Percentiles rank a stretch among this genome's conserved stretches.
phyloP scores from a whole-genome alignment of 2,797 vertebrate species.

The Coilia nasus region DNA sequence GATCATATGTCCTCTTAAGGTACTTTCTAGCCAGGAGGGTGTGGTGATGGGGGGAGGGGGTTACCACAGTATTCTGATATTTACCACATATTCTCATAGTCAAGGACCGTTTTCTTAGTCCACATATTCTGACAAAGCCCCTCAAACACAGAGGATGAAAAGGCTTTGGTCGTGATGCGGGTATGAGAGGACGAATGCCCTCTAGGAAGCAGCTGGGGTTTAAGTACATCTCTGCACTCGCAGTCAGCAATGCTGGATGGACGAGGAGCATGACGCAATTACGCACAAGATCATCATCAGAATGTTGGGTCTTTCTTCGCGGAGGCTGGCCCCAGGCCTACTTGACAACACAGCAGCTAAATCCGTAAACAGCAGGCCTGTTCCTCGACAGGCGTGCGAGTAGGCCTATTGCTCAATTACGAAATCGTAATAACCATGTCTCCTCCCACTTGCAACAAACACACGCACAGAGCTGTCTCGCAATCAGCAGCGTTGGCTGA shows the following conservation, averaged over 20 bases:
- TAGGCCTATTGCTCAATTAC: slow-evolving; percentile 6
- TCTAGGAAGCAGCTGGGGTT: background rate
- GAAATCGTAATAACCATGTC: slow-evolving; percentile 4
- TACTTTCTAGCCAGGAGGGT: background rate
- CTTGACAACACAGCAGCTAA: background rate
- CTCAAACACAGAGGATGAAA: too few species aligned
- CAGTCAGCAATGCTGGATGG: background rate
- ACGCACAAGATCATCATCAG: background rate
- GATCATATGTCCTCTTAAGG: background rate
- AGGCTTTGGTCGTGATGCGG: too few species aligned
- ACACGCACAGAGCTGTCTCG: background rate
- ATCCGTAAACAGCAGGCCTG: background rate
- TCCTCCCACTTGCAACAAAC: slow-evolving; percentile 5
- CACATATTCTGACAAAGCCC: too few species aligned
- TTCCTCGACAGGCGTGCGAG: background rate
- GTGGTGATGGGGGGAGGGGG: too few species aligned
- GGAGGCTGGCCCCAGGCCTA: background rate
- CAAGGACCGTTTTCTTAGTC: too few species aligned
- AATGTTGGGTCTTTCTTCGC: background rate
- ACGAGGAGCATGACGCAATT: background rate
- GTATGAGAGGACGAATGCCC: background rate
- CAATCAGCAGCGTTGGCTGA: background rate
- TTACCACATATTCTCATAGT: too few species aligned
- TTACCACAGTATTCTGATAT: too few species aligned
- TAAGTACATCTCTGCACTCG: background rate